phyloP scores from a whole-genome alignment of 2,797 vertebrate species.

The Crenuchus spilurus region DNA sequence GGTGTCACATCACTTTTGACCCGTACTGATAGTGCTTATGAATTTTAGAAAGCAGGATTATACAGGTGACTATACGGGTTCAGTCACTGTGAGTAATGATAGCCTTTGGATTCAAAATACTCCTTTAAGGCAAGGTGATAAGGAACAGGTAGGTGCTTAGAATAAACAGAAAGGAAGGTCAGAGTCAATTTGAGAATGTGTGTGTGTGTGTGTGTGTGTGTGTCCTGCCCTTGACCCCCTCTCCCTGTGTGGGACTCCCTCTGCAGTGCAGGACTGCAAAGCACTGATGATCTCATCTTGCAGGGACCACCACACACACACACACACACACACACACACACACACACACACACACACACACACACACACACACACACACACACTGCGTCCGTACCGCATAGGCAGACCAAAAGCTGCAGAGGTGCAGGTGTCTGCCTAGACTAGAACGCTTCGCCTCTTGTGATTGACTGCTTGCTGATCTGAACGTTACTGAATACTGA shows the following conservation, averaged over 20 bases:
- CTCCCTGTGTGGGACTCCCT: slow-evolving; percentile 41
- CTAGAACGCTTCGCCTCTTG: slow-evolving; percentile 20
- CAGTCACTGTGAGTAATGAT: too few relatives aligned
- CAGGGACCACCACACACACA: slow-evolving; percentile 44
- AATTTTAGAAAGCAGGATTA: too few relatives aligned
- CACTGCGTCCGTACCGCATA: slow-evolving; percentile 36
- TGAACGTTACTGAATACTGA: slow-evolving; percentile 37
- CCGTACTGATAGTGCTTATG: background rate
- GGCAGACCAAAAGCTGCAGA: slow-evolving; percentile 37
- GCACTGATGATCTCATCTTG: slow-evolving; percentile 57
- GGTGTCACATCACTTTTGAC: background rate
- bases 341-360: background rate
- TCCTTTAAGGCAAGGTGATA: background rate
- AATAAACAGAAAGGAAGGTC: background rate
- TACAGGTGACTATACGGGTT: too few relatives aligned
- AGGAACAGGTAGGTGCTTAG: slow-evolving; percentile 15
- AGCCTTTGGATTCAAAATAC: too few relatives aligned
- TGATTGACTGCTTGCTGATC: slow-evolving; percentile 29
- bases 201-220: background rate
- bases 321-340: slow-evolving; percentile 20
- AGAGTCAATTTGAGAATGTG: background rate
- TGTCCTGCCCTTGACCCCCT: slow-evolving; percentile 45
- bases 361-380: slow-evolving; percentile 13
- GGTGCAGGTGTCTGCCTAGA: slow-evolving; percentile 43
- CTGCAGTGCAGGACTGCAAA: slow-evolving; percentile 56